Percentiles rank a stretch among this genome's conserved stretches.
phyloP scores from a whole-genome alignment of 2,113 vertebrate species.

The Lophura nycthemera region DNA sequence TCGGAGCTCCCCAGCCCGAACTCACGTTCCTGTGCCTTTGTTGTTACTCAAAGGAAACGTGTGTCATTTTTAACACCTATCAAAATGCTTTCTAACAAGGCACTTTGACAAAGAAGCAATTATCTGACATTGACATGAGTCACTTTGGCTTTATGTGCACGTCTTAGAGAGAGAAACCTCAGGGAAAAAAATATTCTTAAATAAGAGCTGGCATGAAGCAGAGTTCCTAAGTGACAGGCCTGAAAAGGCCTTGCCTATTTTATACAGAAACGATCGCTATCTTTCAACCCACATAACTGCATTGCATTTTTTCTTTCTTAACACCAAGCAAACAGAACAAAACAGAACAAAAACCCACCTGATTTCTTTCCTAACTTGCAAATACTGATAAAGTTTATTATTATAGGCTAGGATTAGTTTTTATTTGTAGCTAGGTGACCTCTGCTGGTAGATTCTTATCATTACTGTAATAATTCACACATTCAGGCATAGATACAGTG shows the following conservation, averaged over 20 bases:
- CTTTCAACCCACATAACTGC: neutral
- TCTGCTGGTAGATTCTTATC: conserved; percentile 66
- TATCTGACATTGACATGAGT: conserved; percentile 29
- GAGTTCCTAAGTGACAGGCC: conserved; percentile 5
- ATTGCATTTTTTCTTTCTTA: neutral
- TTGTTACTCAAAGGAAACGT: neutral
- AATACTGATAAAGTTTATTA: neutral
- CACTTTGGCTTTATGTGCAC: conserved; percentile 50
- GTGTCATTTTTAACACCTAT: neutral
- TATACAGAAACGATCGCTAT: conserved; percentile 21
- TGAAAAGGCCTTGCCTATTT: conserved; percentile 40
- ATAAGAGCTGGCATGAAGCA: conserved; percentile 27
- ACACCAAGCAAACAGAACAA: neutral
- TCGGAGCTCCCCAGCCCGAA: neutral
- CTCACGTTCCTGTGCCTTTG: too few species aligned
- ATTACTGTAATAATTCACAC: neutral
- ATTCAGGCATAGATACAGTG: neutral
- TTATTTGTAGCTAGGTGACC: conserved; percentile 31
- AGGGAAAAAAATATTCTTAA: neutral
- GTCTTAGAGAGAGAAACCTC: conserved; percentile 6
- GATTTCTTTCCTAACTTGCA: neutral
- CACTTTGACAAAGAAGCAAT: conserved; percentile 47
- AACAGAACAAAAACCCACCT: neutral
- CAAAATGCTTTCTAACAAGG: conserved; percentile 25
- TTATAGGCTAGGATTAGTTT: neutral